Percentiles rank a stretch among this genome's conserved stretches.
These are phyloP conservation scores for Anguilla anguilla DNA, from an alignment of 2,797 vertebrate species.

Conservation along the genomic window DNA sequence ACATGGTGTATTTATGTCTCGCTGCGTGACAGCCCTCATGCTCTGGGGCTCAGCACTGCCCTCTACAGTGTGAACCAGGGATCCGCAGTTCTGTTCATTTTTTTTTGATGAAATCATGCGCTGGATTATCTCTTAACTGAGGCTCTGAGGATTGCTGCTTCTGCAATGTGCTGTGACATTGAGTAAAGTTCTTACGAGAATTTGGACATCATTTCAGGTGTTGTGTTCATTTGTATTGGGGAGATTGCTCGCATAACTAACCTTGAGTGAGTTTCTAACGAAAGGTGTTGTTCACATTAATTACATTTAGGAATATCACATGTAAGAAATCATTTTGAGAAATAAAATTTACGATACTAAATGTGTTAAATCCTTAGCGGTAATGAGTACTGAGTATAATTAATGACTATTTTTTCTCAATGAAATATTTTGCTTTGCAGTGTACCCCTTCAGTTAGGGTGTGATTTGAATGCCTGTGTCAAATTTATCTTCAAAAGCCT, in stretches of 20 bases:
- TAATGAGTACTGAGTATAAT: not conserved
- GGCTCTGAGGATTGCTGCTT: not conserved
- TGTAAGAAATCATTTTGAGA: not conserved
- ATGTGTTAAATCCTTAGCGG: not conserved
- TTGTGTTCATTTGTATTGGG: not conserved
- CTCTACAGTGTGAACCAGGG: constrained; percentile 11
- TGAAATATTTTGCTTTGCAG: not conserved
- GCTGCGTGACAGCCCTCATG: not conserved
- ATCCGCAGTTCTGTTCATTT: constrained; percentile 24
- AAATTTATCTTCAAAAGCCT: not conserved
- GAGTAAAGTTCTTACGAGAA: not conserved
- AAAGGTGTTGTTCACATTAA: not conserved
- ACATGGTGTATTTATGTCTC: not conserved
- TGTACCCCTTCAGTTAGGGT: not conserved
- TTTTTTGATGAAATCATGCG: constrained; percentile 20
- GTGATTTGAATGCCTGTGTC: not conserved
- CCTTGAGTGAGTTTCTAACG: not conserved
- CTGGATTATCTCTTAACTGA: not conserved
- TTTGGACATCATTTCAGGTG: not conserved
- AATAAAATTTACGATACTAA: not conserved
- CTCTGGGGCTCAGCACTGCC: constrained; percentile 28
- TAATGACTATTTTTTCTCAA: not conserved
- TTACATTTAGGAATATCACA: not conserved
- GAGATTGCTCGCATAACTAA: not conserved
- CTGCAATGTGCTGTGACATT: not conserved